A percentile compares a stretch with the other conserved stretches of the same genome.
Evolutionary conservation across 2,113 vertebrate species (phyloP).

Genomic region (Lepus americanus): DNA sequence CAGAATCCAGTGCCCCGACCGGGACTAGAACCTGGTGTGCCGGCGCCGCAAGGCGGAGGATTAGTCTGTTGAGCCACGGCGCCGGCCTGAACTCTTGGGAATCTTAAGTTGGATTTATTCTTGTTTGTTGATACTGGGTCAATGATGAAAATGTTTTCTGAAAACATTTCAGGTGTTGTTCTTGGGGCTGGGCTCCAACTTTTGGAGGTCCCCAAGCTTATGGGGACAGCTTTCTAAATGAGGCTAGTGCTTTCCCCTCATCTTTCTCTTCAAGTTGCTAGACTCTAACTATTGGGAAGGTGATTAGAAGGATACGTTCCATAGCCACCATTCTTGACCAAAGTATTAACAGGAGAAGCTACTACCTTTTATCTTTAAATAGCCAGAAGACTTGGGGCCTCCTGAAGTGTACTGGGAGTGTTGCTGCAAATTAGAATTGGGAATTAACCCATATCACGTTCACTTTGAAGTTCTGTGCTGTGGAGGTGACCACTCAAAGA

Average conservation of each 20-base stretch:
- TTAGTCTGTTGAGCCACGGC: too few species aligned
- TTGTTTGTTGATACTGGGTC: constrained; percentile 39
- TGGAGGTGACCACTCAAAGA: constrained; percentile 37
- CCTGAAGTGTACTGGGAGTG: background rate
- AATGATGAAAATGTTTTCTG: constrained; percentile 49
- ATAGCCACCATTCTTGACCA: background rate
- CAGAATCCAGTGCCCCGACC: too few species aligned
- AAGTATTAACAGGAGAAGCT: constrained; percentile 46
- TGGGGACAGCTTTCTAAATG: background rate
- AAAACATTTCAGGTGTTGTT: constrained; percentile 34
- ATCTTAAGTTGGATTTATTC: constrained; percentile 13
- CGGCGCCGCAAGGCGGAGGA: too few species aligned
- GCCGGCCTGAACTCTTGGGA: background rate
- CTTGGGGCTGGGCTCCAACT: background rate
- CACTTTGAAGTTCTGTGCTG: constrained; percentile 51
- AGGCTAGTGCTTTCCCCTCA: background rate
- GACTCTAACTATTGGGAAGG: background rate
- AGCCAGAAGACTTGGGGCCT: background rate
- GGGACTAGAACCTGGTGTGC: too few species aligned
- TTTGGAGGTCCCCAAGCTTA: background rate
- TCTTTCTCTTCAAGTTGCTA: background rate
- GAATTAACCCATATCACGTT: constrained; percentile 38
- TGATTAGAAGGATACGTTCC: background rate
- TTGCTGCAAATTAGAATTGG: constrained; percentile 53
- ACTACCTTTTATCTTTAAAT: background rate